A percentile compares a stretch with the other conserved stretches of the same genome.
These are phyloP conservation scores for Calonectris borealis DNA, from an alignment of 2,113 vertebrate species.

Conservation along the genomic window DNA sequence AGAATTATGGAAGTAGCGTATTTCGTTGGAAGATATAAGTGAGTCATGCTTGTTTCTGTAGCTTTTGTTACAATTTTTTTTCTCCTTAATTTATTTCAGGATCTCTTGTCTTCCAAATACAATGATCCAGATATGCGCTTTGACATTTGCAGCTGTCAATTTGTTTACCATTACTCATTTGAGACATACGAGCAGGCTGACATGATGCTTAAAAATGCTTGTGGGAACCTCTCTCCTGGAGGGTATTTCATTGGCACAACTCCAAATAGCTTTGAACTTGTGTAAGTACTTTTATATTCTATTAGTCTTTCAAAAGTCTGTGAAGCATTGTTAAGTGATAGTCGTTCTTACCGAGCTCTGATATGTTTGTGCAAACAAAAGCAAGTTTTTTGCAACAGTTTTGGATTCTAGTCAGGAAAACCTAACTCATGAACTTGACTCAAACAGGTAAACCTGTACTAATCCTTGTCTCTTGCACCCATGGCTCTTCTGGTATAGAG, in stretches of 20 bases:
- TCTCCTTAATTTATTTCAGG: constrained; percentile 73
- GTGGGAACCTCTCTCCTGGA: constrained; percentile 87
- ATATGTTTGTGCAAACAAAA: neutral
- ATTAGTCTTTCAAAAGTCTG: neutral
- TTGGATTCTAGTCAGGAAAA: neutral
- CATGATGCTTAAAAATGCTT: constrained; percentile 94
- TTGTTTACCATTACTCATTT: constrained; percentile 97
- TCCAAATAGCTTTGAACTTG: constrained; percentile 91
- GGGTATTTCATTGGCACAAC: constrained; percentile 98
- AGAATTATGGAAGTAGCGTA: neutral
- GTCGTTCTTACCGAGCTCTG: neutral
- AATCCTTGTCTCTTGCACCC: neutral
- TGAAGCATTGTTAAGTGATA: neutral
- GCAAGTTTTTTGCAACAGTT: neutral
- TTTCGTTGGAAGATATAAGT: neutral
- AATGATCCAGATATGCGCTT: constrained; percentile 78
- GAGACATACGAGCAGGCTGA: constrained; percentile 91
- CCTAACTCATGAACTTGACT: neutral
- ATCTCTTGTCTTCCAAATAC: constrained; percentile 83
- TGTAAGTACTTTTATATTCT: constrained; percentile 79
- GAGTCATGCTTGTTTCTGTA: neutral
- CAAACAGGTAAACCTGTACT: neutral
- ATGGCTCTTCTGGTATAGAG: neutral
- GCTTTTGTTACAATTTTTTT: neutral
- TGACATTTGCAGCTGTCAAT: constrained; percentile 97